Conservation (phyloP, 2,113 vertebrate genomes). For the Engystomops pustulosus region DNA sequence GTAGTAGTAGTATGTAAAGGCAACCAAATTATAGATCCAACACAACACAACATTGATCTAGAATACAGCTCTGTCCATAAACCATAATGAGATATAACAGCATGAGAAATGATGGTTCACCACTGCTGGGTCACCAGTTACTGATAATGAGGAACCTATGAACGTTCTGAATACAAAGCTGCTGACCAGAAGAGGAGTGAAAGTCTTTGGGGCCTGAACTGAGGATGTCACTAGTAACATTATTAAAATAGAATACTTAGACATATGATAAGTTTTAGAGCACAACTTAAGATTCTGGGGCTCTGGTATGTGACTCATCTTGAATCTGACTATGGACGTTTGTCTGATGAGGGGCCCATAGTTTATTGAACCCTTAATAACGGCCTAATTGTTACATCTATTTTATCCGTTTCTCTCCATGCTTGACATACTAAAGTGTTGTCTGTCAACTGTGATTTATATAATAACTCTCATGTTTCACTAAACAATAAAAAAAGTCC, state of each 20-base stretch:
- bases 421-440: conserved; percentile 55
- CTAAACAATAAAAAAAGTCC: conserved; percentile 13
- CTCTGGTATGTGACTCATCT: neutral
- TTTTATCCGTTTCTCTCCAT: neutral
- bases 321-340: neutral
- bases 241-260: neutral
- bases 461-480: conserved; percentile 41
- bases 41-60: neutral
- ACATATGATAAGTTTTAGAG: neutral
- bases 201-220: neutral
- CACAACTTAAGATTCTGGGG: neutral
- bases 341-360: neutral
- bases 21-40: neutral
- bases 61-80: neutral
- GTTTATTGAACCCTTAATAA: neutral
- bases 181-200: neutral
- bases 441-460: conserved; percentile 65
- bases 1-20: too few species aligned
- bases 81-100: too few species aligned
- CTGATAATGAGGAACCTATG: neutral
- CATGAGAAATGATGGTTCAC: neutral
- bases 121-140: neutral
- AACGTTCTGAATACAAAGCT: neutral
- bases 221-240: neutral
- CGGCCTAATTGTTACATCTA: neutral